Conservation (phyloP, 1,140 invertebrate species). For the Melipona quadrifasciata region DNA sequence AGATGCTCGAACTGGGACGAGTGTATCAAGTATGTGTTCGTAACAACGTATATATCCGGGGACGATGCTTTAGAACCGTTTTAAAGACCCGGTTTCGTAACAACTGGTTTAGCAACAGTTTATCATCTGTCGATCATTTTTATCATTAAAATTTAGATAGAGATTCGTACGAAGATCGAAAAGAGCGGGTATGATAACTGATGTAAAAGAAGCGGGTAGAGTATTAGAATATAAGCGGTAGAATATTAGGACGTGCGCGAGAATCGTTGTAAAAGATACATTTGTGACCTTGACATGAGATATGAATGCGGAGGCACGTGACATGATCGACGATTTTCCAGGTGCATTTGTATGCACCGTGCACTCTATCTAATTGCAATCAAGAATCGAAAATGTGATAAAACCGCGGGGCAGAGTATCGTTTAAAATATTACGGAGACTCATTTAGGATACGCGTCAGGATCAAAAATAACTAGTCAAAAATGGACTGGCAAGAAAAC, state of each 20-base stretch:
- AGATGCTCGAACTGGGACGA: background rate
- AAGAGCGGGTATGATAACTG: no score
- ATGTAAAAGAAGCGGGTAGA: background rate
- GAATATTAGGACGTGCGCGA: background rate
- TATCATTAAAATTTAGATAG: no score
- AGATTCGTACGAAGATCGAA: background rate
- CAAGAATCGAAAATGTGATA: conserved; percentile 29
- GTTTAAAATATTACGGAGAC: background rate
- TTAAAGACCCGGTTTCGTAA: background rate
- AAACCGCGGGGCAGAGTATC: background rate
- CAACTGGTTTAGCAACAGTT: background rate
- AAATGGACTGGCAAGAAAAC: background rate
- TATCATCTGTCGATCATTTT: background rate
- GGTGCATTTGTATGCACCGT: conserved; percentile 12
- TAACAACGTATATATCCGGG: background rate
- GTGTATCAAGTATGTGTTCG: background rate
- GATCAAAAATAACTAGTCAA: background rate
- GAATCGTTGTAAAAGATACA: conserved; percentile 8
- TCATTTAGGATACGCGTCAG: no score
- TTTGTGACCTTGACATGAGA: conserved; percentile 37
- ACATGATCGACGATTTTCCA: conserved; percentile 42
- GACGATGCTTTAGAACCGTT: background rate
- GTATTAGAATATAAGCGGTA: no score
- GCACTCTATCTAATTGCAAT: conserved; percentile 64
- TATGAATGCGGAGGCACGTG: conserved; percentile 32